Percentiles rank a stretch among this genome's conserved stretches.
phyloP scores from a whole-genome alignment of 1,140 invertebrate species.

The Hycleus cichorii region DNA sequence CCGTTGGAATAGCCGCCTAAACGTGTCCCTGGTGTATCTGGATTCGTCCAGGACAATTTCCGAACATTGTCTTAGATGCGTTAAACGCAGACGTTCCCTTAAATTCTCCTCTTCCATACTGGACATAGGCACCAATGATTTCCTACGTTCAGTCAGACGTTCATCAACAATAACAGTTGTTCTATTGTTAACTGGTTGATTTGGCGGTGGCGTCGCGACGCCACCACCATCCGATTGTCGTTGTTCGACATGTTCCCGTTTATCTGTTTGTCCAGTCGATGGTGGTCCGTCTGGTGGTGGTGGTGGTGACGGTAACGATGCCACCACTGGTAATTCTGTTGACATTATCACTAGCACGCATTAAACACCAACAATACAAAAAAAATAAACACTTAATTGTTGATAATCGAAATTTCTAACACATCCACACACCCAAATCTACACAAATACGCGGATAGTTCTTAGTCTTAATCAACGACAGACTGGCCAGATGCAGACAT shows the following conservation, averaged over 20 bases:
- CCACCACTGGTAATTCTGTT: neutral
- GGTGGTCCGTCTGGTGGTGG: neutral
- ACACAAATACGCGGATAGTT: conserved; percentile 20
- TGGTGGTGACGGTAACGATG: neutral
- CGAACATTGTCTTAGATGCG: conserved; percentile 53
- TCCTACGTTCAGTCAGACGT: conserved; percentile 24
- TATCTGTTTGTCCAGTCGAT: neutral
- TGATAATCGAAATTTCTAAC: neutral
- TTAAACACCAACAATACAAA: neutral
- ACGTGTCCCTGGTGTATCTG: conserved; percentile 52
- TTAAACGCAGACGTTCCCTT: conserved; percentile 48
- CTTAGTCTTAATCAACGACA: conserved; percentile 26
- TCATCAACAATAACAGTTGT: conserved; percentile 20
- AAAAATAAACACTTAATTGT: neutral
- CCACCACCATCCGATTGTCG: neutral
- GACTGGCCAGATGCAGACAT: conserved; percentile 23
- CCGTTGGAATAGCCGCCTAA: conserved; percentile 57
- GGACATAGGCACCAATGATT: conserved; percentile 43
- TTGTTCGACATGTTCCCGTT: neutral
- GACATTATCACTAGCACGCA: conserved; percentile 16
- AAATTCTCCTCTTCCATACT: conserved; percentile 61
- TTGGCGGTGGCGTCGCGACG: conserved; percentile 19
- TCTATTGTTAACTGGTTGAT: conserved; percentile 2
- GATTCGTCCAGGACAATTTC: conserved; percentile 52
- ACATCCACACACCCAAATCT: neutral